Evolutionary conservation across 2,113 vertebrate genomes (phyloP).

Genomic region (Bolborhynchus lineola): DNA sequence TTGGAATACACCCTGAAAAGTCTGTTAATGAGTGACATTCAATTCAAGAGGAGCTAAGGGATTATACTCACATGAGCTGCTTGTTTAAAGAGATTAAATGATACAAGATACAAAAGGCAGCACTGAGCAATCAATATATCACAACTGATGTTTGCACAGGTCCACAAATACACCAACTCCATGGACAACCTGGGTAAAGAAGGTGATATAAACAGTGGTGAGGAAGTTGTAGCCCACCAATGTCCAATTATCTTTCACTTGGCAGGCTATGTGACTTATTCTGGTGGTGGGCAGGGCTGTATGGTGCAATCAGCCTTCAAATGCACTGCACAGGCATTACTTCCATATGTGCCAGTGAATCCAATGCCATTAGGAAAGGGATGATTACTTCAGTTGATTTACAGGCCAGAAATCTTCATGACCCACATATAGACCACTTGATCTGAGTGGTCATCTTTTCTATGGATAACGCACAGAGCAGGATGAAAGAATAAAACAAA

Average conservation of each 20-base stretch:
- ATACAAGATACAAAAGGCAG: not conserved
- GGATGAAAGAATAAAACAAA: not conserved
- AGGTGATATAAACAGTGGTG: not conserved
- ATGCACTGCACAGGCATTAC: not conserved
- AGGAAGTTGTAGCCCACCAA: not conserved
- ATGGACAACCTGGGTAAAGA: accelerated
- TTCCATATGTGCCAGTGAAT: not conserved
- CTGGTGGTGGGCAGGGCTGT: not conserved
- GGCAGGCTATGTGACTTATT: not conserved
- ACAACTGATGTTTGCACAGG: not conserved
- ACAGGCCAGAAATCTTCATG: not conserved
- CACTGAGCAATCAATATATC: not conserved
- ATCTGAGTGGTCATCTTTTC: not conserved
- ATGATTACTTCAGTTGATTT: not conserved
- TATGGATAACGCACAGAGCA: accelerated
- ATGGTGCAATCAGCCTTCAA: not conserved
- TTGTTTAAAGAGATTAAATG: not conserved
- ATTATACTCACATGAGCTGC: not conserved
- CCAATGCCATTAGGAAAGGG: not conserved
- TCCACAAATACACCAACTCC: not conserved
- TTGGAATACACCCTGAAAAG: not conserved
- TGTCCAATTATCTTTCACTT: not conserved
- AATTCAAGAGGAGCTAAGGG: not conserved
- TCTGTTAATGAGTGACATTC: not conserved
- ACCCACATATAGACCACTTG: not conserved